These are phyloP conservation scores for Epicampocera succincta DNA, from an alignment of 2,888 invertebrate species.

Conservation along the genomic window DNA sequence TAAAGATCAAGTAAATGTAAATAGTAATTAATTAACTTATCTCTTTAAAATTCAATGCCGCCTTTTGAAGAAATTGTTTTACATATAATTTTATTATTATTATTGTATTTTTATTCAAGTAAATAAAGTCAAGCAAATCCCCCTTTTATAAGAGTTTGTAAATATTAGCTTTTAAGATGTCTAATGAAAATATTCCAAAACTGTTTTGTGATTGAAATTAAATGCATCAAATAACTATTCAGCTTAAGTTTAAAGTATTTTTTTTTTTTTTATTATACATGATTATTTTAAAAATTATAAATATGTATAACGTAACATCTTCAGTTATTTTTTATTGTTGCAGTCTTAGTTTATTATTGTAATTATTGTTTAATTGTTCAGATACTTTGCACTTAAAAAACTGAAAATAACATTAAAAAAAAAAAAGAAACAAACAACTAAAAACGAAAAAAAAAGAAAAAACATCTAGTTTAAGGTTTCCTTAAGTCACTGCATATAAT, in stretches of 20 bases:
- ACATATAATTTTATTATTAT: conserved; percentile 24
- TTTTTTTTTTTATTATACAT: conserved; percentile 39
- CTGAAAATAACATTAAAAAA: conserved; percentile 20
- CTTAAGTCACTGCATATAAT: conserved; percentile 55
- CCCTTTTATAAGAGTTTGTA: conserved; percentile 32
- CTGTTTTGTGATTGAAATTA: conserved; percentile 68
- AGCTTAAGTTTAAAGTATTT: conserved; percentile 61
- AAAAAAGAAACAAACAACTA: neutral
- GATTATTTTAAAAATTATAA: conserved; percentile 41
- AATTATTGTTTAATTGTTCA: conserved; percentile 41
- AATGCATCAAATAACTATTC: conserved; percentile 47
- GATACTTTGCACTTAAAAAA: conserved; percentile 48
- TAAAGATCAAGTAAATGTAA: conserved; percentile 65
- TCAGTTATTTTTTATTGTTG: conserved; percentile 50
- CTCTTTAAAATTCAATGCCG: conserved; percentile 53
- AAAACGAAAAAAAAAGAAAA: conserved; percentile 1
- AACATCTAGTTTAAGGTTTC: conserved; percentile 43
- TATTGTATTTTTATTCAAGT: neutral
- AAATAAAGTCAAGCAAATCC: conserved; percentile 38
- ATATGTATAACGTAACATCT: conserved; percentile 38
- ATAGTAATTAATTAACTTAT: conserved; percentile 49
- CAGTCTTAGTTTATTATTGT: conserved; percentile 51
- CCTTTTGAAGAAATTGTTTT: conserved; percentile 60
- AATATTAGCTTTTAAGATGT: conserved; percentile 48
- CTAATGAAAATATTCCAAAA: conserved; percentile 65